Evolutionary conservation across 2,888 invertebrate genomes (phyloP).

Genomic region (Callyntrura sp.): DNA sequence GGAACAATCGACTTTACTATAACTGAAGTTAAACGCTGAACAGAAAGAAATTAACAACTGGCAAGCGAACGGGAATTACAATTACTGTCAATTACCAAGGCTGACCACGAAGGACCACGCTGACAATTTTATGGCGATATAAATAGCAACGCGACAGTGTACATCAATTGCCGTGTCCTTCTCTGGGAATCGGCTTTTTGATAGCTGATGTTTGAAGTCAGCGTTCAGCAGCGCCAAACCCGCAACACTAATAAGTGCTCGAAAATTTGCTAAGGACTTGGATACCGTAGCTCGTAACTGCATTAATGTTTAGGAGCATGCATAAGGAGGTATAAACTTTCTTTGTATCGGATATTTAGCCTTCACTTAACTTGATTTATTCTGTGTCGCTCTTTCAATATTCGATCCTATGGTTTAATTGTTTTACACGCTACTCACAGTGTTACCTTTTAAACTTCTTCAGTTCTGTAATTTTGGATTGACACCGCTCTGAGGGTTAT

Average conservation of each 20-base stretch:
- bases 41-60: constrained; percentile 24
- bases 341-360: constrained; percentile 62
- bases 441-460: constrained; percentile 38
- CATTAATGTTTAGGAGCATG: too few species aligned
- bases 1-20: constrained; percentile 19
- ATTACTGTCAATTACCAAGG: constrained; percentile 6
- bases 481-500: constrained; percentile 48
- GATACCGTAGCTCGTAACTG: too few species aligned
- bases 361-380: constrained; percentile 62
- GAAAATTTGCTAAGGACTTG: too few species aligned
- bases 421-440: constrained; percentile 15
- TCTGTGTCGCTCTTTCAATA: constrained; percentile 47
- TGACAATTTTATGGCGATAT: not conserved
- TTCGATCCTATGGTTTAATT: constrained; percentile 55
- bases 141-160: too few species aligned
- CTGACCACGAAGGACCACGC: constrained; percentile 55
- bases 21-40: not conserved
- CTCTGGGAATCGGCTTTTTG: too few species aligned
- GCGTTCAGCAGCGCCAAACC: too few species aligned
- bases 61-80: too few species aligned
- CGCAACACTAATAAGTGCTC: too few species aligned
- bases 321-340: too few species aligned
- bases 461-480: not conserved
- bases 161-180: too few species aligned
- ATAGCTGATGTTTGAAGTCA: too few species aligned